A percentile compares a stretch with the other conserved stretches of the same genome.
Evolutionary conservation across 2,888 invertebrate species (phyloP).

Genomic region (Molorchus minor): DNA sequence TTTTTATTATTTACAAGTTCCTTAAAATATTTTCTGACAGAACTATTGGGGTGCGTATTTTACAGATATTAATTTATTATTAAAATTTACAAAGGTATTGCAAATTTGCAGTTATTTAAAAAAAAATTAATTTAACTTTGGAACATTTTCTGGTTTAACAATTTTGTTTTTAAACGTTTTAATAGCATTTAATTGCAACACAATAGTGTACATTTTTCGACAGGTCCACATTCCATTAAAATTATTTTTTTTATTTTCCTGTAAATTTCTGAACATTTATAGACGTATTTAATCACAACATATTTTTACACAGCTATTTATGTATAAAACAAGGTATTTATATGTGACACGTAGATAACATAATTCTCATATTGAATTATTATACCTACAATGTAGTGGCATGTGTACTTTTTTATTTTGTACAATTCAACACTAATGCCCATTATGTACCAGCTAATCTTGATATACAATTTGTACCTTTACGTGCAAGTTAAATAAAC

Average conservation of each 20-base stretch:
- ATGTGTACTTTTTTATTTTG: constrained; percentile 31
- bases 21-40: too few relatives aligned
- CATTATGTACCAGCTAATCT: constrained; percentile 36
- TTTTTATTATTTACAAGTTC: too few relatives aligned
- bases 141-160: too few relatives aligned
- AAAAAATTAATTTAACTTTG: too few relatives aligned
- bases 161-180: too few relatives aligned
- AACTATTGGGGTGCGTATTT: too few relatives aligned
- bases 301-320: constrained; percentile 54
- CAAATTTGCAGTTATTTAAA: too few relatives aligned
- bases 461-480: constrained; percentile 47
- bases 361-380: constrained; percentile 33
- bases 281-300: constrained; percentile 52
- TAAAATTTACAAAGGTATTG: too few relatives aligned
- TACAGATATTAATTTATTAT: too few relatives aligned
- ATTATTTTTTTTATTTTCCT: constrained; percentile 40
- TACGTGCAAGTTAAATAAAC: constrained; percentile 48
- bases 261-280: constrained; percentile 44
- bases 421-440: constrained; percentile 31
- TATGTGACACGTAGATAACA: constrained; percentile 34
- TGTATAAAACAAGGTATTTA: constrained; percentile 47
- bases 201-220: constrained; percentile 34
- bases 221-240: constrained; percentile 27
- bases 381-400: constrained; percentile 21
- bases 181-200: constrained; percentile 21